These are phyloP conservation scores for Chrosomus eos DNA, from an alignment of 2,797 vertebrate species.

Conservation along the genomic window DNA sequence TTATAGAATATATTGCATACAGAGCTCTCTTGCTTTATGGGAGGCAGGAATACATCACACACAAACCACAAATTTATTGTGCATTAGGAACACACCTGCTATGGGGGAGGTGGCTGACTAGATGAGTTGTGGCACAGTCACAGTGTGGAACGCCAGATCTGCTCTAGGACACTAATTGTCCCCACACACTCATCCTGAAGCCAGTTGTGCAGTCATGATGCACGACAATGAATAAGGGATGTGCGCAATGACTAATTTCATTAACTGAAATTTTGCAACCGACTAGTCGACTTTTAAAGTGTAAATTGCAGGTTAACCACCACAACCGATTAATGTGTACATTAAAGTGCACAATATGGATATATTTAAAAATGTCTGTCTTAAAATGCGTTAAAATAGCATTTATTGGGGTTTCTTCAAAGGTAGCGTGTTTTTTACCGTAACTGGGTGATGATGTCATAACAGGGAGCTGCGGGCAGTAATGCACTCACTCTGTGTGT, in stretches of 20 bases:
- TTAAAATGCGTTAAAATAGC: no score
- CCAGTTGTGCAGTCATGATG: not conserved
- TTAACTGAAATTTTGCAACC: not conserved
- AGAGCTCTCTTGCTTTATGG: not conserved
- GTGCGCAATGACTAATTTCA: not conserved
- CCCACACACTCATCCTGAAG: not conserved
- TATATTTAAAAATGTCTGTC: no score
- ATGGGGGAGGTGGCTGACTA: conserved; percentile 7
- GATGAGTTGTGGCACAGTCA: conserved; percentile 13
- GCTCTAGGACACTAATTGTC: conserved; percentile 16
- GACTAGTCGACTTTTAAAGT: not conserved
- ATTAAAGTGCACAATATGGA: no score
- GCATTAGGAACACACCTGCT: conserved; percentile 8
- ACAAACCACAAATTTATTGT: not conserved
- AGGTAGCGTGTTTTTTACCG: no score
- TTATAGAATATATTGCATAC: not conserved
- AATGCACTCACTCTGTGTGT: no score
- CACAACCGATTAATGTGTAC: no score
- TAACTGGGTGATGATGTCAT: no score
- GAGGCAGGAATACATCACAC: not conserved
- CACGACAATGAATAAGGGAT: not conserved
- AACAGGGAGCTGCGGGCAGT: no score
- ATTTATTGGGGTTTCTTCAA: no score
- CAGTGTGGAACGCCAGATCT: not conserved
- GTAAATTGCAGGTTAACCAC: no score